Evolutionary conservation across 2,797 vertebrate species (phyloP).

Genomic region (Hypotaenidia okinawae): DNA sequence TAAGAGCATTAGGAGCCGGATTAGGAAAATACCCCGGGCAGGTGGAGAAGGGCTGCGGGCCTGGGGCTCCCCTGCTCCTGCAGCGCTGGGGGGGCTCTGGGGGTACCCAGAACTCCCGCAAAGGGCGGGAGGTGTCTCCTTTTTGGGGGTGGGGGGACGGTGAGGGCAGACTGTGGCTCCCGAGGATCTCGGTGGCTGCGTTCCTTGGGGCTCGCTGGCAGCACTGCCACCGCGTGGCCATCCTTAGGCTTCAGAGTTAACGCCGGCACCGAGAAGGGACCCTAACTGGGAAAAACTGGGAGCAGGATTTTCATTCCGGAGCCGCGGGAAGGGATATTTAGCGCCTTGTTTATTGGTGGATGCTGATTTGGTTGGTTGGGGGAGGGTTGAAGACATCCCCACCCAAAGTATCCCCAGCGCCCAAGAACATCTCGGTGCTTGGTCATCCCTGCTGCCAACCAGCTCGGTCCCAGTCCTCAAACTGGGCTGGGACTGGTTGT

Average conservation of each 20-base stretch:
- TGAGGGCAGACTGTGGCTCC: not conserved
- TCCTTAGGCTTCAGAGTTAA: slow-evolving; percentile 9
- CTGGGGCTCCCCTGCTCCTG: not conserved
- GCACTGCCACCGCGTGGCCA: slow-evolving; percentile 53
- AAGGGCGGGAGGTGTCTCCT: not conserved
- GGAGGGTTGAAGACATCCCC: not conserved
- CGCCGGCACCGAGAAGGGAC: accelerated
- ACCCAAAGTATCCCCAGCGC: not conserved
- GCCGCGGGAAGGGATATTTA: accelerated
- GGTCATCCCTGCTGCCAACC: accelerated
- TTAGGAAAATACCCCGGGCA: not conserved
- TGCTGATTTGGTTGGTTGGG: not conserved
- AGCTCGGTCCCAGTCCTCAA: not conserved
- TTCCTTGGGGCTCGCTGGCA: not conserved
- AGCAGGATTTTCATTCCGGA: not conserved
- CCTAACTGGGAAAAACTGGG: not conserved
- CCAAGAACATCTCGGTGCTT: accelerated
- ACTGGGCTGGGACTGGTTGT: not conserved
- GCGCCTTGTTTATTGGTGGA: not conserved
- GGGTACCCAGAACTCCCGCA: not conserved
- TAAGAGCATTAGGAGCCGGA: slow-evolving; percentile 25
- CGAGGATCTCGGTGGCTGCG: not conserved
- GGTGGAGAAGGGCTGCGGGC: not conserved
- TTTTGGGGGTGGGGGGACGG: not conserved
- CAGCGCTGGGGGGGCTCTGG: too few relatives aligned